These are phyloP conservation scores for Anisognathus igniventris DNA, from an alignment of 2,797 vertebrate species.

Conservation along the genomic window DNA sequence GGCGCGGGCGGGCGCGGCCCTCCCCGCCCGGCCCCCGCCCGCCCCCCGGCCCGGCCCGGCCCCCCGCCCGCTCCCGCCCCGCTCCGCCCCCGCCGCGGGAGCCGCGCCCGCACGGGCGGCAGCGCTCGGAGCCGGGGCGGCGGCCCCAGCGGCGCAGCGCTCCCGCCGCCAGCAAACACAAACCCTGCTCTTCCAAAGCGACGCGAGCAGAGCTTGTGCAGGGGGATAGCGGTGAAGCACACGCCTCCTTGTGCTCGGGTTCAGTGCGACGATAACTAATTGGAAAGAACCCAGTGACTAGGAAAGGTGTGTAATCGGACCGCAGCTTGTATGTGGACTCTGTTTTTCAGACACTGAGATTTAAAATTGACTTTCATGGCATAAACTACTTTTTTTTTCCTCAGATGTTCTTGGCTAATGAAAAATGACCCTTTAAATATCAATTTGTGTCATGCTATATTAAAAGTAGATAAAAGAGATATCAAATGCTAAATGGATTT, in stretches of 20 bases:
- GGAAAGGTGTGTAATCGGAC: not conserved
- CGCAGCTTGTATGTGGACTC: not conserved
- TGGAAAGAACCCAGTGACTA: not conserved
- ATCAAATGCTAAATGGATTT: not conserved
- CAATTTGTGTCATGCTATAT: not conserved
- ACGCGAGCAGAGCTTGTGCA: rapidly evolving
- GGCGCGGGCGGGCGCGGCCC: not conserved
- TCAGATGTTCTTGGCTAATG: not conserved
- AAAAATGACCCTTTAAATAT: not conserved
- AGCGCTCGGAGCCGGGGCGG: not conserved
- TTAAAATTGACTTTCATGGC: not conserved
- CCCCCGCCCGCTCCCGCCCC: no score
- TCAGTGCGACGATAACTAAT: rapidly evolving
- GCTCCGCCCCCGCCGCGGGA: not conserved
- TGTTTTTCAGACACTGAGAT: not conserved
- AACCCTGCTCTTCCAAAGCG: no score
- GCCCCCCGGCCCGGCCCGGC: no score
- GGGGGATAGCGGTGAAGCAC: rapidly evolving
- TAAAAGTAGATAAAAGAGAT: not conserved
- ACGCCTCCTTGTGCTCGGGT: rapidly evolving
- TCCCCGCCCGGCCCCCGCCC: no score
- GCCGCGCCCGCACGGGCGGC: not conserved
- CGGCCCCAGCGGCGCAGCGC: not conserved
- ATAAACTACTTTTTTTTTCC: not conserved
- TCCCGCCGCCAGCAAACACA: not conserved